Base-by-base conservation (phyloP, 1,140 invertebrate genomes). In the Formica selysi region DNA sequence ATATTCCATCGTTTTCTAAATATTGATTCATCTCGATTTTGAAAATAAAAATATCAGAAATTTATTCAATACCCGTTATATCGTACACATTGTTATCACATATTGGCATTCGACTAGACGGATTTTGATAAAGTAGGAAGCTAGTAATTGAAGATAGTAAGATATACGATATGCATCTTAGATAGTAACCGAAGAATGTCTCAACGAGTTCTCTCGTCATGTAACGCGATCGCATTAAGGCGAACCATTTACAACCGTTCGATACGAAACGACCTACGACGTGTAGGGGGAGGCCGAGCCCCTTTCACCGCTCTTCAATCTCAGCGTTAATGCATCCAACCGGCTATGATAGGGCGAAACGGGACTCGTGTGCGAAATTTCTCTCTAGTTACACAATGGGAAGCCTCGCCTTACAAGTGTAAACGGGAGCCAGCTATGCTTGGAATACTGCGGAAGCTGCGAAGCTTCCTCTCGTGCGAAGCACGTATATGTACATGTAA, bases 321-420 rank as follows among this genome's bases (percentile, higher is more conserved):
- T 74, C 68, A 13, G 44, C 54, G 79, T 83, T 74, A 83, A 83
- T 74, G 54, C 79, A 74, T 11, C 68, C 68, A 74, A 29, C 68
- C 54, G 54, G 38, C 38, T 83, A 83, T 83, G 79, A 83, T 83
- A 81, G 51, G 79, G 54, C 51, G 48, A 51, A 61, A 64, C 51
- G 36, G 22, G 11, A n/a, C 7, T 3, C n/a, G 62, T 36, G 51
- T 48, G 19, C 65, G 68, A 26, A 51, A 70, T 57, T 83, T 83
- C 79, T 83, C 79, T 83, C 79, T 83, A 36, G 79, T 83, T 83
- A 83, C 68, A 83, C 79, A 83, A 83, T 83, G 68, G 68, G 79
- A 83, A 83, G 68, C 79, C 79, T 83, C 68, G 79, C 68, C 54
- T 83, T 83, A 83, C 68, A 83, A 83, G 68, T 83, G 79, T 74